These are phyloP conservation scores for Loriculus beryllinus DNA, from an alignment of 2,797 vertebrate genomes.

Conservation along the genomic window DNA sequence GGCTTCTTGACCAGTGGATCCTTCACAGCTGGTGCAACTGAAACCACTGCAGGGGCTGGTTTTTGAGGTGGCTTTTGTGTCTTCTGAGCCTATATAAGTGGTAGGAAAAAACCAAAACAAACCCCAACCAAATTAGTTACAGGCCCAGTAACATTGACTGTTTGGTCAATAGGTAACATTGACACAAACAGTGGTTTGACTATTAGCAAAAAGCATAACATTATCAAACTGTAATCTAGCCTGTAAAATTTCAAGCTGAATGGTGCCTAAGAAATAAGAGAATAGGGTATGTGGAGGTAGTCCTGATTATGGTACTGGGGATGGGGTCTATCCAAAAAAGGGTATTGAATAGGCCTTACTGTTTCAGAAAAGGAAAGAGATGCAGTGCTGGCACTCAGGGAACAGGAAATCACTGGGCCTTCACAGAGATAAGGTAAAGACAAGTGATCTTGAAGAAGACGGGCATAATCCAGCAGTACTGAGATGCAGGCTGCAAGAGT, in stretches of 20 bases:
- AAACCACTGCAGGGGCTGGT: constrained; percentile 84
- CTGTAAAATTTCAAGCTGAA: neutral
- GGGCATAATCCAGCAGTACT: neutral
- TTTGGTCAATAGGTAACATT: neutral
- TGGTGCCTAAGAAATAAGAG: neutral
- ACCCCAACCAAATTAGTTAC: neutral
- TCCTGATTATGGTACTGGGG: neutral
- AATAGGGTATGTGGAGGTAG: neutral
- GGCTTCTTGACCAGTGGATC: constrained; percentile 93
- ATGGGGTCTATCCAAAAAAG: neutral
- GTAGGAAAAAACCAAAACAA: neutral
- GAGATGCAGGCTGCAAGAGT: neutral
- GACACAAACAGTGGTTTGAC: neutral
- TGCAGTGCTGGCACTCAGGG: neutral
- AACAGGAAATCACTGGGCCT: neutral
- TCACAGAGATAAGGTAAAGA: neutral
- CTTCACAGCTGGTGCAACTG: constrained; percentile 87
- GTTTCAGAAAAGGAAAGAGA: neutral
- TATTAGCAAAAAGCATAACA: neutral
- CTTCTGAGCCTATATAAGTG: constrained; percentile 86
- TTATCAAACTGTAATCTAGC: neutral
- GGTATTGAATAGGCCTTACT: neutral
- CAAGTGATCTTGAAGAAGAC: neutral
- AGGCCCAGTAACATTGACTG: neutral
- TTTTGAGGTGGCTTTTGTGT: constrained; percentile 94